Percentiles rank a stretch among this genome's conserved stretches.
These are phyloP conservation scores for Empis livida DNA, from an alignment of 2,888 invertebrate species.

Conservation along the genomic window DNA sequence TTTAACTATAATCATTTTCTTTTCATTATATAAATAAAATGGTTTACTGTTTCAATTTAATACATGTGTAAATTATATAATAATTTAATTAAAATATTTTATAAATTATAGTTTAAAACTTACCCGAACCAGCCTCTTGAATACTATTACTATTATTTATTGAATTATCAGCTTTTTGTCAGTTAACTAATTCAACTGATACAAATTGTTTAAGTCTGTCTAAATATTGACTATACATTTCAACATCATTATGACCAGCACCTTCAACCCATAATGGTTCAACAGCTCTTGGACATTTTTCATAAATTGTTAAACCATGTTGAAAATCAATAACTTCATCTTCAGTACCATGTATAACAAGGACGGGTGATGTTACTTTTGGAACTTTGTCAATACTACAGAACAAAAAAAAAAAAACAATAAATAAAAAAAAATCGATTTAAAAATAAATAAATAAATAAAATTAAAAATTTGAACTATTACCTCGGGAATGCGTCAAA, in stretches of 20 bases:
- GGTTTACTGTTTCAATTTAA: background rate
- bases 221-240: conserved; percentile 84
- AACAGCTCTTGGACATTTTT: conserved; percentile 84
- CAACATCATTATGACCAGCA: conserved; percentile 92
- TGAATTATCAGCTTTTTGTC: conserved; percentile 41
- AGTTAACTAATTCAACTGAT: conserved; percentile 74
- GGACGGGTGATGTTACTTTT: conserved; percentile 84
- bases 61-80: background rate
- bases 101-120: background rate
- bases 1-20: no score
- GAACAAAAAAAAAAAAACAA: no score
- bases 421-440: no score
- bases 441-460: background rate
- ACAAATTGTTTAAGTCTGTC: conserved; percentile 90
- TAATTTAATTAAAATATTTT: background rate
- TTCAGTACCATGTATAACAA: conserved; percentile 92
- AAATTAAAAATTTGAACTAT: conserved; percentile 16
- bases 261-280: conserved; percentile 94
- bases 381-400: conserved; percentile 91
- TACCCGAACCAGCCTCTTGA: conserved; percentile 14
- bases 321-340: conserved; percentile 96
- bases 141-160: conserved; percentile 11
- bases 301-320: conserved; percentile 86
- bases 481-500: conserved; percentile 94
- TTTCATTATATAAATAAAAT: background rate